A percentile compares a stretch with the other conserved stretches of the same genome.
phyloP scores from a whole-genome alignment of 2,113 vertebrate species.

The Ploceus nigricollis region DNA sequence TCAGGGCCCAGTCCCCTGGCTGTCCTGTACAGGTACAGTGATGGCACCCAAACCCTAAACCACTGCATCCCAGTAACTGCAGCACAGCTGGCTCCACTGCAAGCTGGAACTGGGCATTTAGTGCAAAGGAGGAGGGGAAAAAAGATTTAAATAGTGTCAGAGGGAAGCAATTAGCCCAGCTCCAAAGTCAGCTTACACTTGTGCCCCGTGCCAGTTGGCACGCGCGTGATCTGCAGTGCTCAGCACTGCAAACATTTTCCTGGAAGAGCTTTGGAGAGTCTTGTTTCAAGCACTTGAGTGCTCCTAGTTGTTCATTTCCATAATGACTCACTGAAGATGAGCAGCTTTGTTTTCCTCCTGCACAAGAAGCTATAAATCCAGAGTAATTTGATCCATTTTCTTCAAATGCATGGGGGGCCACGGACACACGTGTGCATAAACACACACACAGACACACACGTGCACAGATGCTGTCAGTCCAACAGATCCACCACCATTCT shows the following conservation, averaged over 20 bases:
- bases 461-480: neutral
- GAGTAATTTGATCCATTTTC: neutral
- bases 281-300: neutral
- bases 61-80: neutral
- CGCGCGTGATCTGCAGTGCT: neutral
- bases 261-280: neutral
- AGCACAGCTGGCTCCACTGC: neutral
- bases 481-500: neutral
- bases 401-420: neutral
- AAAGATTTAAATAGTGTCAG: neutral
- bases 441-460: neutral
- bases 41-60: neutral
- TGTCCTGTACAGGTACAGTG: fast-evolving
- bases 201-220: neutral
- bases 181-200: neutral
- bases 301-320: neutral
- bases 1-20: neutral
- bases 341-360: neutral
- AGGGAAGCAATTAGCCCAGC: neutral
- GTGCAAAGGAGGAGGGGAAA: neutral
- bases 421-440: fast-evolving
- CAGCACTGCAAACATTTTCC: neutral
- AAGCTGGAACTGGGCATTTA: neutral
- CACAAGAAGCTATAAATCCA: neutral
- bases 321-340: neutral